Evolutionary conservation across 2,113 vertebrate species (phyloP).

Genomic region (Phalacrocorax pelagicus): DNA sequence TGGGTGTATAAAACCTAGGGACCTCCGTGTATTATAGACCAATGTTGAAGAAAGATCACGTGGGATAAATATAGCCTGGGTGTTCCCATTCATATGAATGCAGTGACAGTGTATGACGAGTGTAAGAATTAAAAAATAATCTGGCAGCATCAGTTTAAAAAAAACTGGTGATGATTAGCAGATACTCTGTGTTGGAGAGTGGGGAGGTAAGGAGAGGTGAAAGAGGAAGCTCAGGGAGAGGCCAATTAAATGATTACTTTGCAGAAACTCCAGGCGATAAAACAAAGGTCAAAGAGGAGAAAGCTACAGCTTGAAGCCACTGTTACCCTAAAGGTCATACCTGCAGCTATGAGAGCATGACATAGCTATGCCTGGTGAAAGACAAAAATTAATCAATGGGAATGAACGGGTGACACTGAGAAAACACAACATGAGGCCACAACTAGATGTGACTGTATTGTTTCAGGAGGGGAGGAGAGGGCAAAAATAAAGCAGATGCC

Average conservation of each 20-base stretch:
- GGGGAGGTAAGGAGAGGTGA: background rate
- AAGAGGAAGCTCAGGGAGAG: background rate
- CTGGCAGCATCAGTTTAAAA: background rate
- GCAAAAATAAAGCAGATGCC: slow-evolving; percentile 20
- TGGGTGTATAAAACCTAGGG: background rate
- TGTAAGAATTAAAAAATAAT: background rate
- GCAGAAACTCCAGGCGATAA: background rate
- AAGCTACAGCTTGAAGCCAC: background rate
- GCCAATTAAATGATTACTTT: background rate
- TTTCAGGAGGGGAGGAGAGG: background rate
- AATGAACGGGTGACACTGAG: slow-evolving; percentile 45
- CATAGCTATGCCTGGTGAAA: background rate
- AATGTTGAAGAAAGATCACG: background rate
- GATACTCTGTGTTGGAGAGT: background rate
- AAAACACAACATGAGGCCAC: slow-evolving; percentile 27
- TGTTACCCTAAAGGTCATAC: background rate
- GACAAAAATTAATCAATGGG: slow-evolving; percentile 25
- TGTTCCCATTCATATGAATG: background rate
- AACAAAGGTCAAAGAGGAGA: background rate
- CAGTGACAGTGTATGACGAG: background rate
- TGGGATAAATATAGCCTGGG: background rate
- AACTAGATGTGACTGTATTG: background rate
- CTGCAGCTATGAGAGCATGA: background rate
- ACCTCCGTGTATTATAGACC: background rate
- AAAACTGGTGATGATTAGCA: background rate